Evolutionary conservation across 1,140 invertebrate genomes (phyloP).

Genomic region (Thaumetopoea pityocampa): DNA sequence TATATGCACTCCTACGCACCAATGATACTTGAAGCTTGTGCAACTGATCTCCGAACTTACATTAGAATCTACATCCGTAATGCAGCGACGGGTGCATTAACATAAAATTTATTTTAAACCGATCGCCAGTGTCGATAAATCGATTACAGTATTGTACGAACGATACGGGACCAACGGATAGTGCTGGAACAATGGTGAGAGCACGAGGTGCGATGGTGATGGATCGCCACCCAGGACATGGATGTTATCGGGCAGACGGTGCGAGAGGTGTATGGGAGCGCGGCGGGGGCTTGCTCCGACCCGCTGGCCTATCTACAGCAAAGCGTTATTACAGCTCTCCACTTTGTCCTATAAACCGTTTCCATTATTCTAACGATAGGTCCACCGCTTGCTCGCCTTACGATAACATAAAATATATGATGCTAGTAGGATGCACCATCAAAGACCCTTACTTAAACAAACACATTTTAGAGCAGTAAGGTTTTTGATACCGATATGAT

Average conservation of each 20-base stretch:
- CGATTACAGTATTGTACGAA: slow-evolving; percentile 29
- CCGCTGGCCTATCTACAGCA: slow-evolving; percentile 17
- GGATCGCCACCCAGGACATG: slow-evolving; percentile 43
- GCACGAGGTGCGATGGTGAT: slow-evolving; percentile 29
- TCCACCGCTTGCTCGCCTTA: not conserved
- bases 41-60: slow-evolving; percentile 31
- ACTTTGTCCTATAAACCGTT: slow-evolving; percentile 6
- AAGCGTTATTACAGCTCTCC: slow-evolving; percentile 13
- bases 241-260: slow-evolving; percentile 21
- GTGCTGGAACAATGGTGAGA: slow-evolving; percentile 46
- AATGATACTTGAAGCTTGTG: slow-evolving; percentile 36
- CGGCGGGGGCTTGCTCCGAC: slow-evolving; percentile 12
- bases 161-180: slow-evolving; percentile 34
- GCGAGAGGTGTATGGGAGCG: slow-evolving; percentile 13
- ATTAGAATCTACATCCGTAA: slow-evolving; percentile 28
- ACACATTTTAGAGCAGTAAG: too few species aligned
- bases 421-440: too few species aligned
- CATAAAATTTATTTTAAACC: slow-evolving; percentile 50
- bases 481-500: too few species aligned
- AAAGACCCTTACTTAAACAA: too few species aligned
- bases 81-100: slow-evolving; percentile 42
- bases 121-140: slow-evolving; percentile 24
- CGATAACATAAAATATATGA: too few species aligned
- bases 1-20: slow-evolving; percentile 30
- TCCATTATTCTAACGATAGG: slow-evolving; percentile 9